Evolutionary conservation across 2,113 vertebrate genomes (phyloP).

Genomic region (Brachypodius melanocephalos): DNA sequence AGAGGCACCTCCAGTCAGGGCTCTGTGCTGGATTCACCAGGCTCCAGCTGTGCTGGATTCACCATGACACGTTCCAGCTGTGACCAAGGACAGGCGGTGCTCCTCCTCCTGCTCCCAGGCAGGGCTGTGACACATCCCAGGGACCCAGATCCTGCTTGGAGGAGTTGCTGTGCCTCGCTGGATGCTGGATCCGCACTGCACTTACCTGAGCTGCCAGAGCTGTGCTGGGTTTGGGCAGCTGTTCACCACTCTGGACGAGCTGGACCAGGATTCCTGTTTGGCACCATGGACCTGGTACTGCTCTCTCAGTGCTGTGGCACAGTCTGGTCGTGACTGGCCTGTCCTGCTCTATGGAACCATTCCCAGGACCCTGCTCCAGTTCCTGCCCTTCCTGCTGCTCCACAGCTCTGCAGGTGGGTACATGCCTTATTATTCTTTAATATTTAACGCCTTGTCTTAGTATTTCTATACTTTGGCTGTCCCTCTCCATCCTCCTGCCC

Average conservation of each 20-base stretch:
- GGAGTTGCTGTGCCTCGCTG: fast-evolving
- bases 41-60: background rate
- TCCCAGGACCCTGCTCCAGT: background rate
- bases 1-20: fast-evolving
- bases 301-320: background rate
- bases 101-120: background rate
- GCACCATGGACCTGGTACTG: fast-evolving
- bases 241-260: fast-evolving
- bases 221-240: fast-evolving
- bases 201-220: background rate
- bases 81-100: fast-evolving
- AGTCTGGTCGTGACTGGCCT: fast-evolving
- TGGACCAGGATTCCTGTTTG: background rate
- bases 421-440: background rate
- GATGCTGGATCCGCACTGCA: background rate
- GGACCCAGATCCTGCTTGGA: fast-evolving
- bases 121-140: fast-evolving
- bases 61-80: fast-evolving
- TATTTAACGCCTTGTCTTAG: background rate
- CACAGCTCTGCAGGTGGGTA: fast-evolving
- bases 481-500: background rate
- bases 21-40: fast-evolving
- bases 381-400: background rate
- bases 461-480: background rate
- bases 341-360: no score